Percentiles rank a stretch among this genome's conserved stretches.
Evolutionary conservation across 1,140 invertebrate species (phyloP).

Genomic region (Galendromus occidentalis): DNA sequence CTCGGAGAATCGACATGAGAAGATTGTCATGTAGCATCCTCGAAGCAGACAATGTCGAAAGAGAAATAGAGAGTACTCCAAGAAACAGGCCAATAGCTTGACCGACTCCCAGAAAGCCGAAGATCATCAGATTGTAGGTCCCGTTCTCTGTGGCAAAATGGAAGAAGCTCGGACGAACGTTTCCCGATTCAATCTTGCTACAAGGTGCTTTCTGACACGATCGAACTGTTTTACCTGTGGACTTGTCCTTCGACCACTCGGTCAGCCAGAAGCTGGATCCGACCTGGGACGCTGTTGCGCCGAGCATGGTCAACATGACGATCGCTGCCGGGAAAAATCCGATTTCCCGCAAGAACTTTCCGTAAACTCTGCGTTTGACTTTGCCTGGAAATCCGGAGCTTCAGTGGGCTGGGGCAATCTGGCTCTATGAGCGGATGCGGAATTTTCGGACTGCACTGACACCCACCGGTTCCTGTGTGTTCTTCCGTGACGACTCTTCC

Average conservation of each 20-base stretch:
- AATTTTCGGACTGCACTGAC: no score
- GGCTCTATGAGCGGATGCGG: no score
- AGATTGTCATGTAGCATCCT: slow-evolving; percentile 21
- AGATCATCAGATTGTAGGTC: slow-evolving; percentile 10
- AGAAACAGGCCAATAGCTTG: slow-evolving; percentile 16
- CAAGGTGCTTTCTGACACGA: no score
- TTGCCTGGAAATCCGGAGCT: not conserved
- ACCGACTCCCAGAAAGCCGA: slow-evolving; percentile 7
- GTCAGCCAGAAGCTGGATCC: slow-evolving; percentile 22
- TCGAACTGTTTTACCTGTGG: not conserved
- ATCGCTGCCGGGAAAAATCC: slow-evolving; percentile 26
- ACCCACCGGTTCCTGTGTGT: not conserved
- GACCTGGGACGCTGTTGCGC: slow-evolving; percentile 20
- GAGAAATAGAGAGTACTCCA: slow-evolving; percentile 16
- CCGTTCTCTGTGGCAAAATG: no score
- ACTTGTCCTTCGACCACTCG: slow-evolving; percentile 22
- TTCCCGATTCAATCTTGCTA: no score
- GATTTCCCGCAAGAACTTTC: not conserved
- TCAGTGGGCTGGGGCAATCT: no score
- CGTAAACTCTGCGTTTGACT: not conserved
- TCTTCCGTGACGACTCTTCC: not conserved
- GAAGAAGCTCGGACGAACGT: no score
- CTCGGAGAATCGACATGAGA: slow-evolving; percentile 23
- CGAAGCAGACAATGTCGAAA: slow-evolving; percentile 19
- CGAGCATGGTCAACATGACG: slow-evolving; percentile 33